These are phyloP conservation scores for Trinorchestia longiramus DNA, from an alignment of 1,140 invertebrate genomes.

Conservation along the genomic window DNA sequence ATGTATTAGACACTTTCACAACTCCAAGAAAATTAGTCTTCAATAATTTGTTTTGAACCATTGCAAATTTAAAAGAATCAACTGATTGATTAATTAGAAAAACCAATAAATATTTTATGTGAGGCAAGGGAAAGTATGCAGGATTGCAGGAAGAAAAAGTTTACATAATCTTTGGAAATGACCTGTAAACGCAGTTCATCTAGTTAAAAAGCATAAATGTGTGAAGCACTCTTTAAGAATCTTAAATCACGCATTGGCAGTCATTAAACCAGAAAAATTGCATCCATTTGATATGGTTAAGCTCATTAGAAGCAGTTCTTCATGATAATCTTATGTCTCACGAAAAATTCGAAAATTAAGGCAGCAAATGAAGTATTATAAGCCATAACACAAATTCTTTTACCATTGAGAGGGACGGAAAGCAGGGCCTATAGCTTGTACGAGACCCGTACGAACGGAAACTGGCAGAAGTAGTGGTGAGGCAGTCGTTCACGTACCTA, in stretches of 20 bases:
- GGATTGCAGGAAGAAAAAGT: no score
- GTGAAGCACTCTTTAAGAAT: not conserved
- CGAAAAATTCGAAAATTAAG: not conserved
- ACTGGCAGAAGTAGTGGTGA: constrained; percentile 5
- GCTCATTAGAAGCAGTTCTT: not conserved
- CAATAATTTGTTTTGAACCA: not conserved
- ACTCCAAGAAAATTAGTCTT: not conserved
- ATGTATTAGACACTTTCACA: not conserved
- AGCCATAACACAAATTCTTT: not conserved
- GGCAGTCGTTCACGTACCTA: constrained; percentile 40
- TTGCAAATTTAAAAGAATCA: not conserved
- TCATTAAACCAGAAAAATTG: not conserved
- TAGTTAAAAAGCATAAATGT: no score
- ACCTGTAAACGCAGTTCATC: no score
- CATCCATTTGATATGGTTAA: not conserved
- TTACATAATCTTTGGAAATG: no score
- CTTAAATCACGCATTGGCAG: not conserved
- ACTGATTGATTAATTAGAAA: not conserved
- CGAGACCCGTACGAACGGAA: constrained; percentile 32
- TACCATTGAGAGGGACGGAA: not conserved
- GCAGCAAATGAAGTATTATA: not conserved
- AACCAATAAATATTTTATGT: no score
- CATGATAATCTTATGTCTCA: no score
- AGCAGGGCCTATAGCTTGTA: not conserved
- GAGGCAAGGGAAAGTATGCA: no score